A percentile compares a stretch with the other conserved stretches of the same genome.
Evolutionary conservation across 2,797 vertebrate species (phyloP).

Genomic region (Gymnodraco acuticeps): DNA sequence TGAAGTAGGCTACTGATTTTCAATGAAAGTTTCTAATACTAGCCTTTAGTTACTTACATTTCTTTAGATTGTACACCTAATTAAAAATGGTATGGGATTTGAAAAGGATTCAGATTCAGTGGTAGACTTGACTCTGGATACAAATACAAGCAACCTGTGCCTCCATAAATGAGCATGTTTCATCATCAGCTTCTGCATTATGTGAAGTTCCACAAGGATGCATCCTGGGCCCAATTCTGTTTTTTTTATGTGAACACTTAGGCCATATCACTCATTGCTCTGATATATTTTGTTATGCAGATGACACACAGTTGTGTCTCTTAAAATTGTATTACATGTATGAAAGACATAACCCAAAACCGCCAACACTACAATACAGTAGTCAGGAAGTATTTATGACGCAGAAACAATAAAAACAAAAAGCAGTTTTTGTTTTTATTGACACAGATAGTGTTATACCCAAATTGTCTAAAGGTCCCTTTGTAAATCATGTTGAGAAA

Average conservation of each 20-base stretch:
- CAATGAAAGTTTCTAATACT: too few relatives aligned
- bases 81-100: too few relatives aligned
- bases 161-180: background rate
- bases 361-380: background rate
- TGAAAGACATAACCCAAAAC: background rate
- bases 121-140: too few relatives aligned
- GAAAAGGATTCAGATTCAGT: too few relatives aligned
- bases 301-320: background rate
- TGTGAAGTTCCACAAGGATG: background rate
- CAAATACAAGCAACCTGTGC: background rate
- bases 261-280: background rate
- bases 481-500: background rate
- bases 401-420: too few relatives aligned
- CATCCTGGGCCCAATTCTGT: background rate
- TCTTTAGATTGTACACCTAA: too few relatives aligned
- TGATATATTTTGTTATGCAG: background rate
- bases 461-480: background rate
- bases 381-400: too few relatives aligned
- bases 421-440: background rate
- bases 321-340: background rate
- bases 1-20: too few relatives aligned
- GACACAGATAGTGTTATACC: background rate
- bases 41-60: too few relatives aligned
- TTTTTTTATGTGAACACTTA: background rate
- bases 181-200: background rate